phyloP scores from a whole-genome alignment of 2,797 vertebrate genomes.

The Platalea minor region DNA sequence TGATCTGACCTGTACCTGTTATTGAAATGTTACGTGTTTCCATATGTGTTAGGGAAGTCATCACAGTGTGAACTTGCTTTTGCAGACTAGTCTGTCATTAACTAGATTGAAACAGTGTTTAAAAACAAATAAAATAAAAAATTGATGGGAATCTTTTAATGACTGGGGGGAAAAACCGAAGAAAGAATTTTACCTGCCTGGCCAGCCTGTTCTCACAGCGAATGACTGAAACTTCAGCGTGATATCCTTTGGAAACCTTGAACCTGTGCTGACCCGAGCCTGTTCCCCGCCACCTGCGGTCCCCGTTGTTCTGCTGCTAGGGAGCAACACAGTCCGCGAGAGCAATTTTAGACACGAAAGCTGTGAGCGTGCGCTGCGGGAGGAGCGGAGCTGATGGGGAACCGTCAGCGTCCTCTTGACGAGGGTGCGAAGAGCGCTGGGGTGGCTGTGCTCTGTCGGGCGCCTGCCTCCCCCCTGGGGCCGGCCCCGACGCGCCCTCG shows the following conservation, averaged over 20 bases:
- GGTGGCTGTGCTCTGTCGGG: neutral
- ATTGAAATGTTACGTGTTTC: neutral
- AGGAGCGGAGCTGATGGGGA: neutral
- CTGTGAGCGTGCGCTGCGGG: neutral
- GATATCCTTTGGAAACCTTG: neutral
- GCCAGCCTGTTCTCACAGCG: neutral
- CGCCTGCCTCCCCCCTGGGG: neutral
- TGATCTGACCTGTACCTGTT: neutral
- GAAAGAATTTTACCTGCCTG: neutral
- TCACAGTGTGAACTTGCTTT: neutral
- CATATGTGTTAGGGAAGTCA: neutral
- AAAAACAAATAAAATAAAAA: neutral
- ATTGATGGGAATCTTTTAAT: neutral
- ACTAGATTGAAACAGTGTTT: neutral
- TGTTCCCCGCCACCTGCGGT: neutral
- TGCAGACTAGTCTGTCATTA: neutral
- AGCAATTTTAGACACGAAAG: neutral
- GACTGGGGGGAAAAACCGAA: neutral
- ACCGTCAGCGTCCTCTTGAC: rapidly evolving
- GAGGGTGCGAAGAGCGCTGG: neutral
- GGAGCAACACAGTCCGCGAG: neutral
- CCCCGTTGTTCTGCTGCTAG: neutral
- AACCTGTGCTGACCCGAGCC: neutral
- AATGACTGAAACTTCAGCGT: neutral
- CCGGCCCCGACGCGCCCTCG: rapidly evolving